phyloP scores from a whole-genome alignment of 1,140 invertebrate species.

The Aphidius ervi region DNA sequence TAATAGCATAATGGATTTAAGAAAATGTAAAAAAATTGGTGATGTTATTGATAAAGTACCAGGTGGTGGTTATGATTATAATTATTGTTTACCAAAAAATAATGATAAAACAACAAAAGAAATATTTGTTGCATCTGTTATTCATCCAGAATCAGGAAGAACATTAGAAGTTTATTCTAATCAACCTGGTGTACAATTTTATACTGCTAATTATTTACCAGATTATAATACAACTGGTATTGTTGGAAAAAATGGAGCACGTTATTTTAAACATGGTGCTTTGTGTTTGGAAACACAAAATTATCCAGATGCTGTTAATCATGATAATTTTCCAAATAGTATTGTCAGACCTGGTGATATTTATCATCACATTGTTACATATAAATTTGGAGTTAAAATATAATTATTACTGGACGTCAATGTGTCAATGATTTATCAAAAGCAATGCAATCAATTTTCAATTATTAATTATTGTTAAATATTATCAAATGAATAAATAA shows the following conservation, averaged over 20 bases:
- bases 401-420: constrained; percentile 1
- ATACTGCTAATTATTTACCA: constrained; percentile 77
- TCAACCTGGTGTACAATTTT: constrained; percentile 88
- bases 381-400: constrained; percentile 57
- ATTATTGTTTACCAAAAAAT: constrained; percentile 57
- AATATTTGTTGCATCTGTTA: constrained; percentile 52
- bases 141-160: constrained; percentile 68
- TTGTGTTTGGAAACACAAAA: constrained; percentile 91
- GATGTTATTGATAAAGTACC: constrained; percentile 50
- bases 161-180: constrained; percentile 73
- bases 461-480: not conserved
- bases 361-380: constrained; percentile 62
- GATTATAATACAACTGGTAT: constrained; percentile 45
- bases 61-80: constrained; percentile 63
- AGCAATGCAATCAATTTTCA: not conserved
- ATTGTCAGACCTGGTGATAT: constrained; percentile 68
- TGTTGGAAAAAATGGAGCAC: constrained; percentile 64
- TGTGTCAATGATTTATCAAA: not conserved
- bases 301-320: constrained; percentile 86
- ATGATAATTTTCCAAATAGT: constrained; percentile 71
- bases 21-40: constrained; percentile 51
- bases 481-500: constrained; percentile 4
- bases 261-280: constrained; percentile 74
- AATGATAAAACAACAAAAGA: constrained; percentile 16
- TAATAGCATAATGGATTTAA: constrained; percentile 60